These are phyloP conservation scores for Sebastes matsubarae DNA, from an alignment of 2,797 vertebrate genomes.

Conservation along the genomic window DNA sequence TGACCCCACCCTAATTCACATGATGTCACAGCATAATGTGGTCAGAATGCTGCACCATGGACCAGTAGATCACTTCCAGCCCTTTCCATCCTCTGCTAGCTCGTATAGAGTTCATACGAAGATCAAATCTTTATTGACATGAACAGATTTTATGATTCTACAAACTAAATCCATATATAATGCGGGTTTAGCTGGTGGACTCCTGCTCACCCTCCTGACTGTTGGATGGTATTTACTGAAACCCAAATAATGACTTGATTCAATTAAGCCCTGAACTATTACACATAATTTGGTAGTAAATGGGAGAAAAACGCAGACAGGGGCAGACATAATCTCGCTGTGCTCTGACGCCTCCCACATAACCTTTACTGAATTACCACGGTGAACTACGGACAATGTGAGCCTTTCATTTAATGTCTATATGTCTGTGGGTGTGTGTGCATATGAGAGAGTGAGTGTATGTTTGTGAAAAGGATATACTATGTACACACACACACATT, in stretches of 20 bases:
- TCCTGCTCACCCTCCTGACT: background rate
- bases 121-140: background rate
- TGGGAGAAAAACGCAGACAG: conserved; percentile 45
- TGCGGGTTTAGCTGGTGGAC: background rate
- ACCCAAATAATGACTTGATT: conserved; percentile 59
- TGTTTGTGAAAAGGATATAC: conserved; percentile 13
- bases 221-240: conserved; percentile 41
- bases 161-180: background rate
- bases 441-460: background rate
- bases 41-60: background rate
- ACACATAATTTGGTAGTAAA: conserved; percentile 57
- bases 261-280: conserved; percentile 57
- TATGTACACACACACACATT: conserved; percentile 11
- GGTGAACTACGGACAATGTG: conserved; percentile 25
- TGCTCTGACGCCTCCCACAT: conserved; percentile 37
- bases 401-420: conserved; percentile 37
- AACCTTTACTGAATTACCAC: conserved; percentile 44
- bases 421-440: background rate
- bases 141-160: background rate
- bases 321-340: conserved; percentile 30
- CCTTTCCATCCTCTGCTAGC: background rate
- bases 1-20: conserved; percentile 20
- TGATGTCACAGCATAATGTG: conserved; percentile 16
- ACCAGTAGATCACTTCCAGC: background rate
- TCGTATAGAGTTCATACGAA: background rate